Evolutionary conservation across 2,113 vertebrate genomes (phyloP).

Genomic region (Eurystomus gularis): DNA sequence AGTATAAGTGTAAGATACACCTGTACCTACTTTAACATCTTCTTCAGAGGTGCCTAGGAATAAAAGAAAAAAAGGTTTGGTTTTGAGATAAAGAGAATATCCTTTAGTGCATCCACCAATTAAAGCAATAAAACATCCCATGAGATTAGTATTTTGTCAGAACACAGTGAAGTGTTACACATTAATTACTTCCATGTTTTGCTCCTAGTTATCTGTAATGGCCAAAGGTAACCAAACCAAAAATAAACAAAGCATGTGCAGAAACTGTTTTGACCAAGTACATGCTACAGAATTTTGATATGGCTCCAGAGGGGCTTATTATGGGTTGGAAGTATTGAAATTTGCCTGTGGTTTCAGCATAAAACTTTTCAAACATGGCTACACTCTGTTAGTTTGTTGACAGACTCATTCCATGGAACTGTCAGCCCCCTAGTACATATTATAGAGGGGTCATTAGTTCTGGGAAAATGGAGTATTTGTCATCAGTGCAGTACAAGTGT

Average conservation of each 20-base stretch:
- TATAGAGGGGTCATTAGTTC: slow-evolving; percentile 64
- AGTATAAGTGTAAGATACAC: background rate
- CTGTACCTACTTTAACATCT: background rate
- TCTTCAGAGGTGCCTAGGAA: background rate
- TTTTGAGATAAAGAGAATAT: background rate
- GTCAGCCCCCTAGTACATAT: slow-evolving; percentile 24
- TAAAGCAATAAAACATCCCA: background rate
- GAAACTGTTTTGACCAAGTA: background rate
- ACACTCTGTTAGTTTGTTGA: slow-evolving; percentile 41
- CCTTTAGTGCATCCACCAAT: background rate
- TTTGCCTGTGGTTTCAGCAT: slow-evolving; percentile 3
- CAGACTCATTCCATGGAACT: slow-evolving; percentile 46
- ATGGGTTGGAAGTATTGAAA: background rate
- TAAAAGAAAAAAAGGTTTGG: background rate
- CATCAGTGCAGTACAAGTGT: slow-evolving; percentile 50
- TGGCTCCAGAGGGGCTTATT: background rate
- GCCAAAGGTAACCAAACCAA: background rate
- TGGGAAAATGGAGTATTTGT: slow-evolving; percentile 55
- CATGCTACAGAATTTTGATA: background rate
- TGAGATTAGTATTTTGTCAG: background rate
- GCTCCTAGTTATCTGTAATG: background rate
- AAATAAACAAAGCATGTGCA: background rate
- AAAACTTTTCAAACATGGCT: slow-evolving; percentile 35
- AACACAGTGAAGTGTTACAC: background rate
- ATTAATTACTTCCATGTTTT: background rate